These are phyloP conservation scores for Lepidurus arcticus DNA, from an alignment of 1,140 invertebrate species.

Conservation along the genomic window DNA sequence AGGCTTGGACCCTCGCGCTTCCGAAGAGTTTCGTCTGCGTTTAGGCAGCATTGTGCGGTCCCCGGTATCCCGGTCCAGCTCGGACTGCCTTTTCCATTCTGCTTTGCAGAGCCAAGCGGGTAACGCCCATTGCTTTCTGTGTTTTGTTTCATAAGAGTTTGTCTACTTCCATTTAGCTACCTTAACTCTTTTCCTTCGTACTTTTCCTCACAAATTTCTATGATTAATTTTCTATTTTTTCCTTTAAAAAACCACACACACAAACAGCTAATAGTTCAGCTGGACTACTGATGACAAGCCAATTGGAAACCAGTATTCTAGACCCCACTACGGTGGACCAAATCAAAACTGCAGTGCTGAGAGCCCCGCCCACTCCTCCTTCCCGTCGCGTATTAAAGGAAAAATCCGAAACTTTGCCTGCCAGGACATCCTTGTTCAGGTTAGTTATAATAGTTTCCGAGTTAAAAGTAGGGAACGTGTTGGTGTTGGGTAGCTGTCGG, in stretches of 20 bases:
- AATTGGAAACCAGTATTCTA: slow-evolving; percentile 36
- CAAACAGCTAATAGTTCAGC: slow-evolving; percentile 53
- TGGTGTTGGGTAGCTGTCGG: too few relatives aligned
- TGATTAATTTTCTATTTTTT: slow-evolving; percentile 27
- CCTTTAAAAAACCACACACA: not conserved
- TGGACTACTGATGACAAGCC: slow-evolving; percentile 54
- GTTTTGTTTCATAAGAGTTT: not conserved
- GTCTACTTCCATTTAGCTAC: not conserved
- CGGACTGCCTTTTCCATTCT: slow-evolving; percentile 37
- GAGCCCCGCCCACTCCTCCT: not conserved
- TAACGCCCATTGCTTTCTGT: slow-evolving; percentile 32
- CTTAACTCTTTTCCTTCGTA: not conserved
- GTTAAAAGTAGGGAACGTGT: not conserved
- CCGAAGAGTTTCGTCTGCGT: slow-evolving; percentile 54
- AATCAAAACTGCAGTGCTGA: slow-evolving; percentile 29
- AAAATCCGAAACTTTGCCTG: slow-evolving; percentile 27
- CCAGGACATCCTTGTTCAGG: slow-evolving; percentile 13
- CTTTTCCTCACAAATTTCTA: not conserved
- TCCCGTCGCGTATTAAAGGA: slow-evolving; percentile 23
- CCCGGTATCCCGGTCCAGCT: slow-evolving; percentile 41
- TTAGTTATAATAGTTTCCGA: not conserved
- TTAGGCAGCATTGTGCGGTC: slow-evolving; percentile 59
- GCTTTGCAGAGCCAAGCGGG: slow-evolving; percentile 38
- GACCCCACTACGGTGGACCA: slow-evolving; percentile 32
- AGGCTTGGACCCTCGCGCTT: slow-evolving; percentile 50